Base-by-base conservation (phyloP, 2,797 vertebrate species). In the Salmo trutta region DNA sequence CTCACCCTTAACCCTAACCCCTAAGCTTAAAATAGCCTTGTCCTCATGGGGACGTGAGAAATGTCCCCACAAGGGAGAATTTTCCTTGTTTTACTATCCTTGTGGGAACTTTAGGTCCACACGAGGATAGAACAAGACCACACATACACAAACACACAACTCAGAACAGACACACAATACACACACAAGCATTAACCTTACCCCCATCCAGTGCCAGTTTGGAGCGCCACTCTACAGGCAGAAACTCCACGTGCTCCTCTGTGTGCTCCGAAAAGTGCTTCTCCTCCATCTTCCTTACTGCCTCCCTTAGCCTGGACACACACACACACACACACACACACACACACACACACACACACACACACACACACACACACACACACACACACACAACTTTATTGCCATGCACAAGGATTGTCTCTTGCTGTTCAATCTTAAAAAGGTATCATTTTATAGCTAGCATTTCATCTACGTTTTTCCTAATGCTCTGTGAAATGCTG, bases 171-270 rank as follows among this genome's bases (percentile, higher is more conserved):
- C 64, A 66, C 66, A 16, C 66, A 15, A 54, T 6, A 72, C 71
- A 72, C 24, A 24, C 52, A 62, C 54, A 29, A 2, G n/a, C 59
- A 65, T 72, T 8, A 73, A 47, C 17, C 76, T 77, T 91, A 98
- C 98, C 98, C 96, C 97, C 98, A 81, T 99, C 98, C 36, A 99
- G 95, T 73, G 95, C 86, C 29, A 99, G 96, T 84, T 98, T 99
- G 47, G 98, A 99, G 71, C 98, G 93, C 98, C 98, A 99, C 86
- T 99, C 97, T 51, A 99, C 98, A 0, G 98, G 98, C 29, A 99
- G 94, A 87, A 99, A 99, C 90, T 99, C 98, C 79, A 98, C 97
- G 3, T 97, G 97, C 80, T 95, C 95, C 0, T 96, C 95, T 31
- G 93, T 95, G 87, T 96, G 94, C 73, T 97, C 95, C 15, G 93